phyloP scores from a whole-genome alignment of 64 coral and sea anemone species.

The Montipora cactus region DNA sequence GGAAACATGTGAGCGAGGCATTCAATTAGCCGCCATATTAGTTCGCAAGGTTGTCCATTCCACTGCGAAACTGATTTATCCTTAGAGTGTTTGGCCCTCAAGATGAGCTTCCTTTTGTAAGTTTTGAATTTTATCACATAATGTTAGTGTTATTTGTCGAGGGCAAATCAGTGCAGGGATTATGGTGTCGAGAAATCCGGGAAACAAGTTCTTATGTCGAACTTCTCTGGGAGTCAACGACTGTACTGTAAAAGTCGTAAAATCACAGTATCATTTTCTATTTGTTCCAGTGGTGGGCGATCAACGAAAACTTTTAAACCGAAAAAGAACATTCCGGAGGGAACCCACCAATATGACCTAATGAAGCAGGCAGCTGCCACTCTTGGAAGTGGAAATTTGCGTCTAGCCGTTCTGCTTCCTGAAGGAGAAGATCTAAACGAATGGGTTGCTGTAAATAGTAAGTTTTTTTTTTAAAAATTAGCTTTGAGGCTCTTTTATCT shows the following conservation, averaged over 20 bases:
- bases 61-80: no score
- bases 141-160: neutral
- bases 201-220: constrained; percentile 7
- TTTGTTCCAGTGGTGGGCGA: constrained; percentile 84
- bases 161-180: neutral
- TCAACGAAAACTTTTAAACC: constrained; percentile 99
- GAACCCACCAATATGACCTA: constrained; percentile 97
- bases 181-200: neutral
- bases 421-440: constrained; percentile 99
- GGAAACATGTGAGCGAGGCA: constrained; percentile 40
- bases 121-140: neutral
- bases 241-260: neutral
- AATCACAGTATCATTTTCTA: constrained; percentile 34
- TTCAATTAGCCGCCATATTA: constrained; percentile 39
- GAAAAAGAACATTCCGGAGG: constrained; percentile 99
- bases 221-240: constrained; percentile 3
- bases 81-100: neutral
- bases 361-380: constrained; percentile 98
- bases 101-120: constrained; percentile 93
- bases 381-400: constrained; percentile 95
- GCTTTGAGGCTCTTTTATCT: neutral
- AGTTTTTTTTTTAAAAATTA: neutral
- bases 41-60: neutral
- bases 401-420: constrained; percentile 91
- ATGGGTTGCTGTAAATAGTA: constrained; percentile 99